phyloP scores from a whole-genome alignment of 2,888 invertebrate genomes.

The Cremastinae sp. region DNA sequence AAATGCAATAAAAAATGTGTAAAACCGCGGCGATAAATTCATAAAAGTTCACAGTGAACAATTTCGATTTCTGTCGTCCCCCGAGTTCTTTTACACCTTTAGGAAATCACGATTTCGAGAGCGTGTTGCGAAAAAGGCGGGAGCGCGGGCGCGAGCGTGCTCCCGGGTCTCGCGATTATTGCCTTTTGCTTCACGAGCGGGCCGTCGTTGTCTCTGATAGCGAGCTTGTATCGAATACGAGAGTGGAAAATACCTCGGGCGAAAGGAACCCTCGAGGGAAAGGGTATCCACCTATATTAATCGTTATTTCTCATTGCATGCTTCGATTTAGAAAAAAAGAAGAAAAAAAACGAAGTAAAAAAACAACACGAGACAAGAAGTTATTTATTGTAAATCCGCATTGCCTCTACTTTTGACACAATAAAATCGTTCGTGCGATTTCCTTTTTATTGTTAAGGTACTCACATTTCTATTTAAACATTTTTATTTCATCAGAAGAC shows the following conservation, averaged over 20 bases:
- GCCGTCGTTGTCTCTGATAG: constrained; percentile 30
- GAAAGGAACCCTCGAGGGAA: constrained; percentile 55
- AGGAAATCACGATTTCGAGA: constrained; percentile 73
- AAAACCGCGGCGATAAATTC: too few species aligned
- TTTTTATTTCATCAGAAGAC: too few species aligned
- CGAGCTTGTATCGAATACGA: constrained; percentile 21
- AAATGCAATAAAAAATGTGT: too few species aligned
- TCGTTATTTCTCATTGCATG: constrained; percentile 31
- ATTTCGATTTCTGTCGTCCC: too few species aligned
- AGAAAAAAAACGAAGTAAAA: constrained; percentile 7
- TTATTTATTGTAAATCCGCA: background rate
- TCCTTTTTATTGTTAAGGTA: constrained; percentile 6
- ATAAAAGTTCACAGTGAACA: too few species aligned
- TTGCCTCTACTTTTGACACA: too few species aligned
- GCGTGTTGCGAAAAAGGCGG: constrained; percentile 69
- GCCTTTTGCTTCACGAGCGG: constrained; percentile 48
- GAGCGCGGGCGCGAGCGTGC: constrained; percentile 45
- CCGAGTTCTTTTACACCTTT: constrained; percentile 67
- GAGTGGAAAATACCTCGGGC: constrained; percentile 42
- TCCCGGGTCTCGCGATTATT: constrained; percentile 42
- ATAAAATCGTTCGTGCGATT: too few species aligned
- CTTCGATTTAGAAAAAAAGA: background rate
- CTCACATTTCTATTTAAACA: too few species aligned
- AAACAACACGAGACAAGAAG: background rate
- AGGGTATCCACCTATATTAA: constrained; percentile 36